Evolutionary conservation across 2,113 vertebrate species (phyloP).

Genomic region (Limanda limanda): DNA sequence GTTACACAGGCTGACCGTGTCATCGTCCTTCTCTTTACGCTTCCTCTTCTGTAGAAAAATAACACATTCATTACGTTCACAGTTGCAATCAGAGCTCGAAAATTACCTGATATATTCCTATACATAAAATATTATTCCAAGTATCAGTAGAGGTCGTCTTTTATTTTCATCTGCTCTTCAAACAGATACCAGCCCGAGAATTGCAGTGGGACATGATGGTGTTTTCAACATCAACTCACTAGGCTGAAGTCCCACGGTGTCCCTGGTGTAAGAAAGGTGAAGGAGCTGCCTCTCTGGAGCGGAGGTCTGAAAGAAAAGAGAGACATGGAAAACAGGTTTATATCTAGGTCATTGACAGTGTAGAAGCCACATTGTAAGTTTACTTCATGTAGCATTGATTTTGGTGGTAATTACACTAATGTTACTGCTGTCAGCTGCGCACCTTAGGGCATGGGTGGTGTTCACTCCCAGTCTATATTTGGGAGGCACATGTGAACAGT

Average conservation of each 20-base stretch:
- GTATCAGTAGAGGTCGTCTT: not conserved
- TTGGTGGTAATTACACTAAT: too few relatives aligned
- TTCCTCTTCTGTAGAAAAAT: slow-evolving; percentile 72
- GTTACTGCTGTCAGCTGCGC: too few relatives aligned
- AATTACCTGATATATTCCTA: not conserved
- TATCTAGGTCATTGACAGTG: too few relatives aligned
- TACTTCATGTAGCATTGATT: too few relatives aligned
- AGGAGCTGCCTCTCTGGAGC: slow-evolving; percentile 77
- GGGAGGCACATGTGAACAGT: too few relatives aligned
- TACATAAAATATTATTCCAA: not conserved
- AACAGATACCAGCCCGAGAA: not conserved
- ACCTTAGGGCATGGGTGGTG: too few relatives aligned
- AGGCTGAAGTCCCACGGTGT: slow-evolving; percentile 80
- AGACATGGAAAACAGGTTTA: slow-evolving; percentile 2
- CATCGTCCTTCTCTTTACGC: slow-evolving; percentile 78
- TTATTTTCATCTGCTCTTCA: not conserved
- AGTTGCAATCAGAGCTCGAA: not conserved
- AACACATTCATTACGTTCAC: slow-evolving; percentile 13
- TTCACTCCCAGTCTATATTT: too few relatives aligned
- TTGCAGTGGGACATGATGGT: not conserved
- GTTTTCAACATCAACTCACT: slow-evolving; percentile 58
- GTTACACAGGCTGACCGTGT: slow-evolving; percentile 76
- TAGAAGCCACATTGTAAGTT: too few relatives aligned
- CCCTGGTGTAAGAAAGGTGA: slow-evolving; percentile 78
- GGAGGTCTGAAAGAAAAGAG: slow-evolving; percentile 58